Conservation (phyloP, 2,888 invertebrate species). For the Drosophila mimica region DNA sequence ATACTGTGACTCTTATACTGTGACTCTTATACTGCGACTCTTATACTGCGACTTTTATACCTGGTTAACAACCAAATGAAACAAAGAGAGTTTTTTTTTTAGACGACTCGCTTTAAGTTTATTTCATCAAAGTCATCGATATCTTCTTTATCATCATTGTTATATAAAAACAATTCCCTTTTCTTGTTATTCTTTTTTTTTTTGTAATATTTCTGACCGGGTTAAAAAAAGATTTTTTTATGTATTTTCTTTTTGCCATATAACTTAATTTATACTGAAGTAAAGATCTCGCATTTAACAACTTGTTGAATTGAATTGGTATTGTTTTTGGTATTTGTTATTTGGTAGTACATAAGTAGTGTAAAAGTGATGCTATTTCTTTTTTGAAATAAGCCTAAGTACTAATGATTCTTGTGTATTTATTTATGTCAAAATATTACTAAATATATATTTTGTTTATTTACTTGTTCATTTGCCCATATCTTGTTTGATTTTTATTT, state of each 20-base stretch:
- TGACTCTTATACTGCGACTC: not conserved
- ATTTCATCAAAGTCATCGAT: slow-evolving; percentile 66
- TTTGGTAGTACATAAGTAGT: slow-evolving; percentile 43
- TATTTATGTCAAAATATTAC: slow-evolving; percentile 42
- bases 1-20: not conserved
- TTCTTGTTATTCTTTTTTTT: slow-evolving; percentile 19
- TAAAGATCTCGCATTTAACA: slow-evolving; percentile 73
- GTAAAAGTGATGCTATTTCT: slow-evolving; percentile 42
- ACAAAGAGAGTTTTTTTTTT: slow-evolving; percentile 40
- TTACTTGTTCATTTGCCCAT: slow-evolving; percentile 17
- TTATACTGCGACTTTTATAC: not conserved
- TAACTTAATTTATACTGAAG: slow-evolving; percentile 75
- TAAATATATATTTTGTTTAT: slow-evolving; percentile 31
- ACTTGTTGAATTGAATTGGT: slow-evolving; percentile 61
- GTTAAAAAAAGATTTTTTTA: slow-evolving; percentile 59
- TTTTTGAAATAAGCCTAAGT: slow-evolving; percentile 44
- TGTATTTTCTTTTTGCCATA: slow-evolving; percentile 60
- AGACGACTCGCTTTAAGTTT: slow-evolving; percentile 75
- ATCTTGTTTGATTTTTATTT: slow-evolving; percentile 8
- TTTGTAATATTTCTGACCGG: slow-evolving; percentile 72
- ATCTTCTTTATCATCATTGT: slow-evolving; percentile 62
- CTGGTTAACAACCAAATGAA: slow-evolving; percentile 57
- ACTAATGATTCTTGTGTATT: slow-evolving; percentile 47
- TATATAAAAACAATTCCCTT: slow-evolving; percentile 68
- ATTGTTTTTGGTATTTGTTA: slow-evolving; percentile 30